phyloP scores from a whole-genome alignment of 2,888 invertebrate genomes.

The Myopa tessellatipennis region DNA sequence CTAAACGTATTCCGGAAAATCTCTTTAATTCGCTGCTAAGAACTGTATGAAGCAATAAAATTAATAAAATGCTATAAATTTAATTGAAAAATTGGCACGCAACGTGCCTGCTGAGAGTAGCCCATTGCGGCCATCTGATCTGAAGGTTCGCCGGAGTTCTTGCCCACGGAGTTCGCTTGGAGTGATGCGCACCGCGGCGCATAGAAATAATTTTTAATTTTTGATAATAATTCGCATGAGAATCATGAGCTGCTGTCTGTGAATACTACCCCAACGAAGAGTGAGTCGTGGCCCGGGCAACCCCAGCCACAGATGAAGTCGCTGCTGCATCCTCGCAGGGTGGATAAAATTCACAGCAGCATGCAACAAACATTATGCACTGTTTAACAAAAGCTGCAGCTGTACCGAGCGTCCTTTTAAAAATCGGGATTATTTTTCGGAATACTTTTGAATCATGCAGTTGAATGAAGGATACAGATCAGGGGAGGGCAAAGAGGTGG shows the following conservation, averaged over 20 bases:
- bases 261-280: not conserved
- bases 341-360: slow-evolving; percentile 21
- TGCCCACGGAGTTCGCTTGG: not conserved
- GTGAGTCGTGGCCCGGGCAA: too few species aligned
- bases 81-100: too few species aligned
- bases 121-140: not conserved
- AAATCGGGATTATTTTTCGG: not conserved
- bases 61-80: too few species aligned
- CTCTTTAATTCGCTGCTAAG: too few species aligned
- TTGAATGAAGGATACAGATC: slow-evolving; percentile 11
- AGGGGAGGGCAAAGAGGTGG: not conserved
- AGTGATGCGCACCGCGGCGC: slow-evolving; percentile 13
- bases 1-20: too few species aligned
- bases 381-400: not conserved
- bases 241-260: not conserved
- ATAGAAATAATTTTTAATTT: slow-evolving; percentile 13
- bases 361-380: not conserved
- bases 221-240: slow-evolving; percentile 17
- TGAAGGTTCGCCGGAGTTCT: not conserved
- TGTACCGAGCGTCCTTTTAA: not conserved
- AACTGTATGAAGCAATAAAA: too few species aligned
- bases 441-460: slow-evolving; percentile 13
- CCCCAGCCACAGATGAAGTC: too few species aligned
- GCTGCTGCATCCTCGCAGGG: not conserved
- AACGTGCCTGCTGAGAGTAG: too few species aligned